Percentiles rank a stretch among this genome's conserved stretches.
These are phyloP conservation scores for Malachius bipustulatus DNA, from an alignment of 2,888 invertebrate genomes.

Conservation along the genomic window DNA sequence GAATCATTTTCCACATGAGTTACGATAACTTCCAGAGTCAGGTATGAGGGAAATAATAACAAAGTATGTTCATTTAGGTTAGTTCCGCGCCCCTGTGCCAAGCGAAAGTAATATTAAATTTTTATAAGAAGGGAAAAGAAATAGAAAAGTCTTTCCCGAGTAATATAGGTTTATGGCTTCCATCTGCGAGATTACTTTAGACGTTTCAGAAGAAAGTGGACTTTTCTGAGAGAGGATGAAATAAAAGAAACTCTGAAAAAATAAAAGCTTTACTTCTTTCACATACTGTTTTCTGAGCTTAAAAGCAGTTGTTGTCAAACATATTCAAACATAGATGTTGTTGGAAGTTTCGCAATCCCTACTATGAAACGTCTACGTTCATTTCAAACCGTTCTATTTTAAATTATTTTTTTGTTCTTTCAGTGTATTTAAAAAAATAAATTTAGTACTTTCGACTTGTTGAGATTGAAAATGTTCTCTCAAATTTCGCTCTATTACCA, in stretches of 20 bases:
- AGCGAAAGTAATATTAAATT: constrained; percentile 39
- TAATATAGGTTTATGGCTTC: constrained; percentile 40
- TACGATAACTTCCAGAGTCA: no score
- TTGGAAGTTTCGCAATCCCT: constrained; percentile 11
- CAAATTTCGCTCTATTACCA: no score
- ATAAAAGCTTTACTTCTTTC: constrained; percentile 30
- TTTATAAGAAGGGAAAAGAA: constrained; percentile 39
- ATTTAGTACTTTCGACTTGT: no score
- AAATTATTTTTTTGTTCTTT: constrained; percentile 35
- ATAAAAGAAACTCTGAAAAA: constrained; percentile 28
- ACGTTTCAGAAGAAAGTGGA: constrained; percentile 38
- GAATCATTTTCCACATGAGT: no score
- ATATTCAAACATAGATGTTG: constrained; percentile 28
- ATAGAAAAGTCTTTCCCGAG: constrained; percentile 39
- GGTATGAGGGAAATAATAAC: neutral
- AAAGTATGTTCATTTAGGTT: constrained; percentile 1
- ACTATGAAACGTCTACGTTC: constrained; percentile 16
- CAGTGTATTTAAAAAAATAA: no score
- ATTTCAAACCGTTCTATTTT: constrained; percentile 34
- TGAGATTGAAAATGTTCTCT: no score
- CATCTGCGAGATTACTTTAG: constrained; percentile 40
- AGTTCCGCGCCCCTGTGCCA: neutral
- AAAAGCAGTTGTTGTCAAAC: constrained; percentile 33
- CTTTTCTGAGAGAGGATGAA: constrained; percentile 31
- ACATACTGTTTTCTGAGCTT: constrained; percentile 30